These are phyloP conservation scores for Syncerus caffer DNA, from an alignment of 2,797 vertebrate species.

Conservation along the genomic window DNA sequence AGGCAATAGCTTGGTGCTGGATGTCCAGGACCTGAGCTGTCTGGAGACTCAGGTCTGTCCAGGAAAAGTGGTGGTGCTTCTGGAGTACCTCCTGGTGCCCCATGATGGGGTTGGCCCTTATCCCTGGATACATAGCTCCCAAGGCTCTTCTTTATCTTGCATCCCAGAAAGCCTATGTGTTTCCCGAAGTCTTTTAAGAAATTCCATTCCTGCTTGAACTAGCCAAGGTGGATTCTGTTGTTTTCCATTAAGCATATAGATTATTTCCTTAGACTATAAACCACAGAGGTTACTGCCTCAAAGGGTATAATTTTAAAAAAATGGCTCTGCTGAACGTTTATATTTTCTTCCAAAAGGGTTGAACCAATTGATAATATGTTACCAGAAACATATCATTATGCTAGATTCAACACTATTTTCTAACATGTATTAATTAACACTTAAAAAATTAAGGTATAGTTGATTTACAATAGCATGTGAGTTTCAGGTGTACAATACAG, in stretches of 20 bases:
- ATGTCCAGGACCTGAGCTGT: background rate
- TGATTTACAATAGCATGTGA: background rate
- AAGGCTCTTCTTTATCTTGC: background rate
- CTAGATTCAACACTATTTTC: background rate
- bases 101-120: background rate
- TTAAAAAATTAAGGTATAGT: background rate
- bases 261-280: background rate
- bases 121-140: background rate
- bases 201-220: background rate
- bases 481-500: background rate
- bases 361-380: background rate
- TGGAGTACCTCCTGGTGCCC: background rate
- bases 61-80: background rate
- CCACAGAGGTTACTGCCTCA: background rate
- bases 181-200: background rate
- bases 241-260: background rate
- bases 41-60: background rate
- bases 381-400: background rate
- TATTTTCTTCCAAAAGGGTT: background rate
- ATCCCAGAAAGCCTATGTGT: background rate
- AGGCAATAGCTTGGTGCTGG: background rate
- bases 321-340: background rate
- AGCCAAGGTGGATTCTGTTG: background rate
- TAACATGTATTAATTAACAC: background rate
- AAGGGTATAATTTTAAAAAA: background rate